These are phyloP conservation scores for Patella ulyssiponensis DNA, from an alignment of 2,888 invertebrate species.

Conservation along the genomic window DNA sequence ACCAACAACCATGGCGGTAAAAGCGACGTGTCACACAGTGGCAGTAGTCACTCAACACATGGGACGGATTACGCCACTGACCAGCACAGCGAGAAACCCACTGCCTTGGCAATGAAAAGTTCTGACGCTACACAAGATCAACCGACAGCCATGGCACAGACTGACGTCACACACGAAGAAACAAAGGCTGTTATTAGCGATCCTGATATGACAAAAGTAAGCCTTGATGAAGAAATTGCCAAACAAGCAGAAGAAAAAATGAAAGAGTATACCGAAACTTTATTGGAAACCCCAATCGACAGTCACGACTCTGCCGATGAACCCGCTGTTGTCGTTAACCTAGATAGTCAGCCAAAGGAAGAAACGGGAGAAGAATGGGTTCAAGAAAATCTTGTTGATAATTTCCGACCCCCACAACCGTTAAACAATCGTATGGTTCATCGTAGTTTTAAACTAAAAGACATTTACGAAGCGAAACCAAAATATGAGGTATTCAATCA, in stretches of 20 bases:
- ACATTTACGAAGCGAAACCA: neutral
- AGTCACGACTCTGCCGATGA: too few species aligned
- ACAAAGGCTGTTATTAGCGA: neutral
- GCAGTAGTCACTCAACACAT: too few species aligned
- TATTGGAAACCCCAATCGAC: neutral
- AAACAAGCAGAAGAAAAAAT: slow-evolving; percentile 24
- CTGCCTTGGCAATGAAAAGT: too few species aligned
- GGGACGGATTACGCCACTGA: too few species aligned
- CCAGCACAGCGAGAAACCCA: too few species aligned
- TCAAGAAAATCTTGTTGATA: slow-evolving; percentile 56
- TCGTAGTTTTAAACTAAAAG: slow-evolving; percentile 51
- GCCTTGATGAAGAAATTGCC: slow-evolving; percentile 25
- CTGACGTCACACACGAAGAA: neutral
- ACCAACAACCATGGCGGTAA: too few species aligned
- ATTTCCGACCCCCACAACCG: slow-evolving; percentile 65
- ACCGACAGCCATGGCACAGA: too few species aligned
- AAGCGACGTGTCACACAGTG: too few species aligned
- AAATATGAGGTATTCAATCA: neutral
- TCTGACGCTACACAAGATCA: too few species aligned
- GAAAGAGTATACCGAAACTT: slow-evolving; percentile 13
- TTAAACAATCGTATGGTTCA: slow-evolving; percentile 58
- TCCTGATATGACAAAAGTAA: slow-evolving; percentile 18
- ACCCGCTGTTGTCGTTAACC: neutral
- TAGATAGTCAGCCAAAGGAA: neutral
- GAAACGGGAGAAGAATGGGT: slow-evolving; percentile 29